Base-by-base conservation (phyloP, 2,113 vertebrate genomes). In the Sebastes schlegelii region DNA sequence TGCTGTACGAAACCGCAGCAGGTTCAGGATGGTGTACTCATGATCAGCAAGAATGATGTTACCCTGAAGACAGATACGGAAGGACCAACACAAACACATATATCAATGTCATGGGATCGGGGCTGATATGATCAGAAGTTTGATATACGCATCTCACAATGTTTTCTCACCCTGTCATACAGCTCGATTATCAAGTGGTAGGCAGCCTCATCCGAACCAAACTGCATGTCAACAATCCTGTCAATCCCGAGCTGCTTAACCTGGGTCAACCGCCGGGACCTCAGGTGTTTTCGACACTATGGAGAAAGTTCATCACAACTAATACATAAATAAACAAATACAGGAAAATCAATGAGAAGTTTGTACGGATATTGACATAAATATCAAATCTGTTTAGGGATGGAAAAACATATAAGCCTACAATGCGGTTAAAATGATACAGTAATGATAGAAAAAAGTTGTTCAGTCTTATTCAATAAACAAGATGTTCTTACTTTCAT, bases 221-320 rank as follows among this genome's bases (percentile, higher is more conserved):
- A 99, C 82, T 99, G 98, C 84, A 99, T 93, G 93, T 99, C 98
- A 60, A 99, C 96, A 61, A 99, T 97, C 72, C 98, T 95, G 95
- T 99, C 98, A 5, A 97, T 89, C 0, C 98, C 98, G 2, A 99
- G 96, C 88, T 99, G 98, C 19, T 92, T 95, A 1, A 98, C 94
- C 1, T 95, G 94, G 7, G 97, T 96, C 80, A 99, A 76, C 1
- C 98, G 92, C 6, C 98, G 94, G 8, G 96, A 94, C 88, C 95
- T 97, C 80, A 99, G 80, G 74, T 99, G 98, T 72, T 99, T 99
- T 26, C 98, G 96, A 80, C 98, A 99, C 98, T 99, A 16, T n/a
- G 2, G 54, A 60, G 8, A 77, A 63, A 65, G 4, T 1, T 54
- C 17, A 81, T 70, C 13, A 75, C 9, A 65, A 26, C 5, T 21